Percentiles rank a stretch among this genome's conserved stretches.
Evolutionary conservation across 2,113 vertebrate species (phyloP).

Genomic region (Muntiacus muntjak): DNA sequence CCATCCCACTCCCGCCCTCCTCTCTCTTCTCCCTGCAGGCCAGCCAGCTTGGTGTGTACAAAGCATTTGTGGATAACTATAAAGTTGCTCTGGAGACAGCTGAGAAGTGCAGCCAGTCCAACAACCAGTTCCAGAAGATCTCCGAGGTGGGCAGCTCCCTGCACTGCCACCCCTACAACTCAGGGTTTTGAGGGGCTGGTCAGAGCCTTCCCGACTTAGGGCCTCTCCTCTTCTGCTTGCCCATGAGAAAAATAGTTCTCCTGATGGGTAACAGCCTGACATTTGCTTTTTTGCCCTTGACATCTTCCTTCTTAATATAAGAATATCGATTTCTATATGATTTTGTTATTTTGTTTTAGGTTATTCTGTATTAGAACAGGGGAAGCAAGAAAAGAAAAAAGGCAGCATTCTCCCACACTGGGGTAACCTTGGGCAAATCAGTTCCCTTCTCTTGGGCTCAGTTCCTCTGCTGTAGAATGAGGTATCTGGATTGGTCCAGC

Average conservation of each 20-base stretch:
- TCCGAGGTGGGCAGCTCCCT: constrained; percentile 87
- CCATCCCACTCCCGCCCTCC: background rate
- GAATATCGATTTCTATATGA: constrained; percentile 31
- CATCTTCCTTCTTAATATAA: constrained; percentile 49
- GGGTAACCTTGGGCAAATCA: constrained; percentile 12
- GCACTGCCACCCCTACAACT: background rate
- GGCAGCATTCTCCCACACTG: background rate
- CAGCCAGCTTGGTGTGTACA: constrained; percentile 96
- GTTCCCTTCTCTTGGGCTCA: background rate
- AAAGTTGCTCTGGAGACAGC: constrained; percentile 94
- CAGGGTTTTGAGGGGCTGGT: background rate
- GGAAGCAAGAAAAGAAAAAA: background rate
- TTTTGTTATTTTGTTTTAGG: constrained; percentile 35
- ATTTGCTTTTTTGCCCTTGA: constrained; percentile 50
- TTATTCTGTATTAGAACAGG: background rate
- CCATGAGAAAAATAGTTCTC: background rate
- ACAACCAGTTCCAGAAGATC: constrained; percentile 96
- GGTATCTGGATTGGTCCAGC: background rate
- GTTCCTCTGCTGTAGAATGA: background rate
- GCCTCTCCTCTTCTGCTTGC: background rate
- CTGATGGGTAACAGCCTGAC: constrained; percentile 7
- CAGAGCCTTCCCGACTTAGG: background rate
- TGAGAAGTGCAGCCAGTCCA: constrained; percentile 96
- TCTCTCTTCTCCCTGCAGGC: constrained; percentile 80
- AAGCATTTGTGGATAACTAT: constrained; percentile 99